phyloP scores from a whole-genome alignment of 2,888 invertebrate genomes.

The Calliphora vomitoria region DNA sequence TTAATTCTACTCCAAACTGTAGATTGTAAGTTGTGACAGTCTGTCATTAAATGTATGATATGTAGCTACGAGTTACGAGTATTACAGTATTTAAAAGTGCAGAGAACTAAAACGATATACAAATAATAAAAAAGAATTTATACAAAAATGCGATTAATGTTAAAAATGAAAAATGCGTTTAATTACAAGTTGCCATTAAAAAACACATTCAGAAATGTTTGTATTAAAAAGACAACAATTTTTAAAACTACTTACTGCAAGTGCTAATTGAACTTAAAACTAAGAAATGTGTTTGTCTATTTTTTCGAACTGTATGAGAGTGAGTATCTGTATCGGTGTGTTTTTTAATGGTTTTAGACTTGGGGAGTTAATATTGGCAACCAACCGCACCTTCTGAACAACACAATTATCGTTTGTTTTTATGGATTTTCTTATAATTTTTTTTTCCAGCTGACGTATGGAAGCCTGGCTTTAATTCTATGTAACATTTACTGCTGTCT shows the following conservation, averaged over 20 bases:
- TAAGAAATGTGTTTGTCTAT: slow-evolving; percentile 36
- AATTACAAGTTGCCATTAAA: slow-evolving; percentile 60
- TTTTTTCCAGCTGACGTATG: slow-evolving; percentile 21
- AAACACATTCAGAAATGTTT: slow-evolving; percentile 46
- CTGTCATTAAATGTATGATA: no score
- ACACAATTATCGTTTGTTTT: slow-evolving; percentile 39
- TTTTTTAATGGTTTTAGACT: neutral
- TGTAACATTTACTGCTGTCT: no score
- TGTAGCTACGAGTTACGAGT: neutral
- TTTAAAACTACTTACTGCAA: slow-evolving; percentile 41
- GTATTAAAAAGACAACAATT: slow-evolving; percentile 43
- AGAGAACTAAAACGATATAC: neutral
- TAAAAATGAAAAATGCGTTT: slow-evolving; percentile 72
- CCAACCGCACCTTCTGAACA: slow-evolving; percentile 55
- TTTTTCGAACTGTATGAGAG: neutral
- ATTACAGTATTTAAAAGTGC: neutral
- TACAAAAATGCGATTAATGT: slow-evolving; percentile 64
- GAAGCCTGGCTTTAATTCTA: neutral
- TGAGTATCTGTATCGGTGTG: neutral
- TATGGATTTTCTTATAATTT: slow-evolving; percentile 25
- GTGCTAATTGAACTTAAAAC: slow-evolving; percentile 58
- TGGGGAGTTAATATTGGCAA: slow-evolving; percentile 14
- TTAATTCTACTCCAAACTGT: no score
- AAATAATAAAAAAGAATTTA: slow-evolving; percentile 34
- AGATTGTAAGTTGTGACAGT: no score